Evolutionary conservation across 2,888 invertebrate species (phyloP).

Genomic region (Epinotia brunnichana): DNA sequence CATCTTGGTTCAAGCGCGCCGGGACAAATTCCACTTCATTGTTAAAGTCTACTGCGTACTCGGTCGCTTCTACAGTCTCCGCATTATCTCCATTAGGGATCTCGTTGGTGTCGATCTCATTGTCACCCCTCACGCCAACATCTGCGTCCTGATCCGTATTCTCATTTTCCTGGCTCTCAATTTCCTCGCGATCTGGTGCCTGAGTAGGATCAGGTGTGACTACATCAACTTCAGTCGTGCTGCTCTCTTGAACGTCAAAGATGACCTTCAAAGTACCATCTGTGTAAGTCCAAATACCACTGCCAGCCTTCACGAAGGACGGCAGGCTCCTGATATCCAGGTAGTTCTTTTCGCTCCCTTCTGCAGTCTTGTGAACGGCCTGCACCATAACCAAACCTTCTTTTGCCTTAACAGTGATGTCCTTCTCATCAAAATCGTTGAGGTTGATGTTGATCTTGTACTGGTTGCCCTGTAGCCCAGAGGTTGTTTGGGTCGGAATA

Average conservation of each 20-base stretch:
- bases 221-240: slow-evolving; percentile 44
- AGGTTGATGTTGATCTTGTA: slow-evolving; percentile 65
- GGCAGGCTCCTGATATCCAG: slow-evolving; percentile 65
- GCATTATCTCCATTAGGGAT: slow-evolving; percentile 48
- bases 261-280: slow-evolving; percentile 60
- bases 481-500: slow-evolving; percentile 58
- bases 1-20: slow-evolving; percentile 47
- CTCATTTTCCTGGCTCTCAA: slow-evolving; percentile 51
- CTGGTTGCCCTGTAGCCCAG: slow-evolving; percentile 59
- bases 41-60: slow-evolving; percentile 70
- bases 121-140: slow-evolving; percentile 54
- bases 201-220: slow-evolving; percentile 43
- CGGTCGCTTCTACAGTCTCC: slow-evolving; percentile 65
- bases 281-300: slow-evolving; percentile 67
- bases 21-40: slow-evolving; percentile 73
- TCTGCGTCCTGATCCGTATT: slow-evolving; percentile 55
- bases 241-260: slow-evolving; percentile 57
- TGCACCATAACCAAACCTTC: slow-evolving; percentile 70
- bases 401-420: slow-evolving; percentile 71
- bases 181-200: slow-evolving; percentile 59
- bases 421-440: slow-evolving; percentile 65
- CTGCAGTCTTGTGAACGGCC: slow-evolving; percentile 57
- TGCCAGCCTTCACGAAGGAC: slow-evolving; percentile 53
- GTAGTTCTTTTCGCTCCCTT: slow-evolving; percentile 55
- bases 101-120: slow-evolving; percentile 59